Evolutionary conservation across 2,113 vertebrate species (phyloP), one percentile per base, ranked within the genome.

Genomic region (Natator depressus): DNA sequence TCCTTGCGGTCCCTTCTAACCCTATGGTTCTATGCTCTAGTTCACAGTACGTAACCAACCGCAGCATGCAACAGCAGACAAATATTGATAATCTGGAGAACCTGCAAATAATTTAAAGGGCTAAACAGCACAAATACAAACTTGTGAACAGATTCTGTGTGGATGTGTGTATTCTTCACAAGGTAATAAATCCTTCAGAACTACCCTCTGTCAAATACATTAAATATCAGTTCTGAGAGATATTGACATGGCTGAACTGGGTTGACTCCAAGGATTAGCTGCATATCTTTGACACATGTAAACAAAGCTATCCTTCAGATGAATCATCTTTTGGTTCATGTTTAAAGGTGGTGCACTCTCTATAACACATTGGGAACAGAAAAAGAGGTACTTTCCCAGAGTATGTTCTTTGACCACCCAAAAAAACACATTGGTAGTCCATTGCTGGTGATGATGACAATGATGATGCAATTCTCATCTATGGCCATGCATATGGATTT

Each of bases 191-290:
- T 49, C 80, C 29, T 9, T 25, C 35, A 42, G 69, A 22, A 22
- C 69, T 75, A 20, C 19, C 1, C 0, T 16, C 0, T 3, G 78
- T 38, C 49, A 6, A 10, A 85, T 27, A 6, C 1, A 49, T 11
- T 25, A 11, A 9, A 35, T 46, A 51, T 22, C n/a, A 20, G 2
- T 6, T 59, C 0, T 10, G 13, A 6, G 46, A 13, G 11, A 10
- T 13, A 6, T 29, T 0, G 0, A 65, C 31, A 65, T 59, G 13
- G 57, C 27, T 82, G 84, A 87, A 2, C 84, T n/a, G 16, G 12
- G 19, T 5, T 89, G 51, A 38, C 12, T 11, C 20, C n/a, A 13
- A 49, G 46, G 11, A 51, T 38, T 54, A n/a, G 35, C 51, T 38
- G 12, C 35, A 53, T 24, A 42, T 75, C n/a, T 14, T 75, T 75